Evolutionary conservation across 2,113 vertebrate species (phyloP).

Genomic region (Oncorhynchus kisutch): DNA sequence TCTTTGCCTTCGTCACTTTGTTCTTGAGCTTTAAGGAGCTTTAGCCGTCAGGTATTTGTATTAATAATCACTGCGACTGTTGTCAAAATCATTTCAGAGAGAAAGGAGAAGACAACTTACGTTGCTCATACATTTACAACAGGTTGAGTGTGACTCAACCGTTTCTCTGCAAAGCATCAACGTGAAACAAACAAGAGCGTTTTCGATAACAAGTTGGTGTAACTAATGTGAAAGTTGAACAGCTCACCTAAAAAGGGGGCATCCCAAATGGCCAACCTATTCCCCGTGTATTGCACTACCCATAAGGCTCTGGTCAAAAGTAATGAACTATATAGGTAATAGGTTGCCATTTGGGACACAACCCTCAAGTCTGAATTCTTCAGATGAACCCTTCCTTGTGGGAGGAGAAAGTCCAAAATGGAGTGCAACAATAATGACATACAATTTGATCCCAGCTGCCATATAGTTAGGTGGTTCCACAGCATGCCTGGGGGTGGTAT

Average conservation of each 20-base stretch:
- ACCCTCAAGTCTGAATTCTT: neutral
- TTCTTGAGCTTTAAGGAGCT: neutral
- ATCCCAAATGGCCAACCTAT: too few species aligned
- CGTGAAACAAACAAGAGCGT: neutral
- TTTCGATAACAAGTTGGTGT: too few species aligned
- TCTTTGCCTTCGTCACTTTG: neutral
- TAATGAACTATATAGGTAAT: too few species aligned
- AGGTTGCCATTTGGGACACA: too few species aligned
- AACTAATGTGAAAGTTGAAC: too few species aligned
- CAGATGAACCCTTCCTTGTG: conserved; percentile 5
- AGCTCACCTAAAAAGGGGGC: too few species aligned
- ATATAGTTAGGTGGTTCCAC: conserved; percentile 70
- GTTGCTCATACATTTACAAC: neutral
- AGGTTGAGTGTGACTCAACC: neutral
- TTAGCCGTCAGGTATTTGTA: neutral
- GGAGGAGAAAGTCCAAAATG: conserved; percentile 69
- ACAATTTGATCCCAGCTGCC: conserved; percentile 67
- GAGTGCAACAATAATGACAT: conserved; percentile 71
- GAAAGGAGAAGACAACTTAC: neutral
- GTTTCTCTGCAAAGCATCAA: neutral
- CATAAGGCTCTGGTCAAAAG: too few species aligned
- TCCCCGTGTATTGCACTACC: too few species aligned
- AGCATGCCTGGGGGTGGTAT: conserved; percentile 58
- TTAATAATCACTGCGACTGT: neutral
- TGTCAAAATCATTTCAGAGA: neutral